Percentiles rank a stretch among this genome's conserved stretches.
These are phyloP conservation scores for Ganaspis brasiliensis DNA, from an alignment of 2,888 invertebrate species.

Conservation along the genomic window DNA sequence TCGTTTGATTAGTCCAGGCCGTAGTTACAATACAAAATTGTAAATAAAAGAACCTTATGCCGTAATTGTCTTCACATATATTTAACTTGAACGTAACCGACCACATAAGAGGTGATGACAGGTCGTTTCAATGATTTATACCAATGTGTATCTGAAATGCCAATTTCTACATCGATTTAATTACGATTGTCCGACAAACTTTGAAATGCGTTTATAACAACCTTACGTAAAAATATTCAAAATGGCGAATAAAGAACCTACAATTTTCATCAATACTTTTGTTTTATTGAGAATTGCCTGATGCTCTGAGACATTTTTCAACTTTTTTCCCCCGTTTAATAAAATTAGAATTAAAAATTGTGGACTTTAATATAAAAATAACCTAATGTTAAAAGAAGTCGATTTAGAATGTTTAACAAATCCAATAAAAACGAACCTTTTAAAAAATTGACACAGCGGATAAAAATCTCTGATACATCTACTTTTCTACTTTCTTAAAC, in stretches of 20 bases:
- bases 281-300: too few relatives aligned
- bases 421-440: not conserved
- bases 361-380: too few relatives aligned
- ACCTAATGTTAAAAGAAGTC: too few relatives aligned
- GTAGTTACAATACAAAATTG: not conserved
- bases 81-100: not conserved
- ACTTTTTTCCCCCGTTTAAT: too few relatives aligned
- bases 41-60: not conserved
- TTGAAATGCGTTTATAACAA: not conserved
- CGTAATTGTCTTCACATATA: slow-evolving; percentile 11
- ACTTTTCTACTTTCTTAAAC: slow-evolving; percentile 3
- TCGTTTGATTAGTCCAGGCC: slow-evolving; percentile 21
- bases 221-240: not conserved
- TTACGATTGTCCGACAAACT: slow-evolving; percentile 5
- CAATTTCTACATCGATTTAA: slow-evolving; percentile 18
- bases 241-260: not conserved
- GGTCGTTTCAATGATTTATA: slow-evolving; percentile 20
- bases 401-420: too few relatives aligned
- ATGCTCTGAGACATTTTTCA: too few relatives aligned
- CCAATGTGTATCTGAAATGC: slow-evolving; percentile 1
- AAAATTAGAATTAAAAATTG: too few relatives aligned
- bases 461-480: slow-evolving; percentile 6
- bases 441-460: not conserved
- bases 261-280: too few relatives aligned
- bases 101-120: slow-evolving; percentile 14